Evolutionary conservation across 2,888 invertebrate species (phyloP), one percentile per base, ranked within the genome.

Genomic region (Caenorhabditis sinica): DNA sequence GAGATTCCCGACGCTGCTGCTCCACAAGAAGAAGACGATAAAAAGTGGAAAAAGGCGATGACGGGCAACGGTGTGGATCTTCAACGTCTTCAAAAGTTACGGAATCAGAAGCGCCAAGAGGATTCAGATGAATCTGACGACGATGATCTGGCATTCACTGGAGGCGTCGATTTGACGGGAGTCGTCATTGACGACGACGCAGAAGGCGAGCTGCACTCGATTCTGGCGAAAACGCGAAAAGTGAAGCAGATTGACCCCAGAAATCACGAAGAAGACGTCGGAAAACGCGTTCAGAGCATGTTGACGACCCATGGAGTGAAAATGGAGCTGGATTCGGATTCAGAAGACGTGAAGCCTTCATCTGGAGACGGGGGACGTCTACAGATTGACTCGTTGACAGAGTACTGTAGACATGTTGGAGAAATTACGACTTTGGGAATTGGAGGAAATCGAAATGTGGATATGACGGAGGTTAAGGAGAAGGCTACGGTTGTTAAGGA

Each of bases 111-210:
- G 28, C 5, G 40, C 0, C 51, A 40, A 8, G 43, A 28, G 0
- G 88, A 87, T n/a, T 79, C 74, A 13, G 88, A 89, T 8, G 88
- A 89, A 20, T 85, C 85, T 65, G 88, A 88, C 65, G 88, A 88
- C 65, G 86, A 87, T 8, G 90, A 90, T 23, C 65, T 90, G 23
- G 61, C 85, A 60, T 75, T 81, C 45, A 53, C 61, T 45, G 89
- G 86, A 66, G 87, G 87, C 30, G 88, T 86, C 3, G 86, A 90
- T 68, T 80, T 91, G 43, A 86, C 87, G 1, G 90, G 89, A 15
- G 88, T 92, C 13, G 72, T 91, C 6, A 86, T 92, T 40, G 93
- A 93, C 20, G 93, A 93, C 68, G 91, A 93, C 13, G 92, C 91
- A 8, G 89, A 89, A 51, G 90, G 92, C 11, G 93, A 93, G 69